Evolutionary conservation across 2,888 invertebrate genomes (phyloP), one percentile per base, ranked within the genome.

Genomic region (Acanthoscelides obtectus): DNA sequence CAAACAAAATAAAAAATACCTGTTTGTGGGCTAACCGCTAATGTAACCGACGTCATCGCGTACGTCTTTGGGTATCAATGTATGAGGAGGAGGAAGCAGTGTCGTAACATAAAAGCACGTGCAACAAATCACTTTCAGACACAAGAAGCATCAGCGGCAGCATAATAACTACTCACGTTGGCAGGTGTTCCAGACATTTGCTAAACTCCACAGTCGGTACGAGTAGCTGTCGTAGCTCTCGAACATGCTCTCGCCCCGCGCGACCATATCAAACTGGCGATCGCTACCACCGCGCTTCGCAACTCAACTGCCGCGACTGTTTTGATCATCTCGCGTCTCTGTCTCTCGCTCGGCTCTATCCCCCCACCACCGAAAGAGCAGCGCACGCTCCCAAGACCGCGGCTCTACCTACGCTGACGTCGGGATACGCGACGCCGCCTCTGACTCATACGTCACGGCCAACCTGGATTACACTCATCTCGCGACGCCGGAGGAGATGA

Each of bases 221-320:
- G 91, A 91, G 88, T 91, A 92, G 88, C 91, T 91, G 88, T 91
- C 91, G 88, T 90, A 90, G 88, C 90, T 90, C 85, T 90, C 90
- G 89, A 90, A 91, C 91, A 91, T 92, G 88, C 89, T 91, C 88
- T 88, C 91, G 89, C 90, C 89, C 87, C 90, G 91, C 90, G 92
- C 92, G 90, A 93, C 92, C 92, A 92, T 92, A 90, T 91, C 92
- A 90, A 89, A 92, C 91, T 91, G 90, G 72, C 70, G 72, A 45
- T 45, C 17, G 6, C 45, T 17, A 12, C 45, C 6, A 45, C 45
- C 45, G 17, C 45, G 45, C 45, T 45, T 17, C 17, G 17, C 45
- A 45, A 12, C 45, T 45, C 45, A 45, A 45, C 3, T 45, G 45
- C 45, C 45, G 45, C 45, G 45, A 81, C 78, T 79, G 77, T 79